Evolutionary conservation across 2,113 vertebrate species (phyloP), one percentile per base, ranked within the genome.

Genomic region (Grantiella picta): DNA sequence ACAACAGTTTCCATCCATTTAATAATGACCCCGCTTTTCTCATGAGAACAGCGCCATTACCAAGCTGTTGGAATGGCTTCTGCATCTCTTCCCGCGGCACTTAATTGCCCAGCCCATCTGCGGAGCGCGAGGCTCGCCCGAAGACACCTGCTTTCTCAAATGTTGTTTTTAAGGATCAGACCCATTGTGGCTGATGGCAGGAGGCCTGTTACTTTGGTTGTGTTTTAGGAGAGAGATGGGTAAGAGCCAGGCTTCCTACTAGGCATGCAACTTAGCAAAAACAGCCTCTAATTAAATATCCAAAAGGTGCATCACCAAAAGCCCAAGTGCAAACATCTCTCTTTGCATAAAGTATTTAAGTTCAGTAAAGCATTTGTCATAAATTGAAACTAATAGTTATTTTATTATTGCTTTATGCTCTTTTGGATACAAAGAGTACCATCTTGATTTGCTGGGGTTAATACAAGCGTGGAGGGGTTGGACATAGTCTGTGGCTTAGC

Each of bases 71-170:
- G 94, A 52, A 59, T 2, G 86, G 96, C 92, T 96, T 75, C 92
- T 6, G 68, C 91, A 81, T 95, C 93, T 95, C 94, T 97, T 98
- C 96, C 97, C 79, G 71, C 89, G 40, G 84, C 64, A 90, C 88
- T 96, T 96, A 96, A 98, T 95, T 12, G 81, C 85, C 92, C 96
- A 40, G 28, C 97, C 97, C 97, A 97, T 98, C 98, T 98, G 98
- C 50, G 18, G 96, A 97, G 94, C 5, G 29, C 2, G 0, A 31
- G 93, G 59, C 94, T 95, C 6, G 54, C 92, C 2, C 25, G 87
- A 88, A 97, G 95, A 97, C 97, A 98, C 98, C 97, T 98, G 97
- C 95, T 97, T 96, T 98, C 95, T 97, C 22, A 83, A 92, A 92
- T 87, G 90, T 83, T 96, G 53, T 96, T 98, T 97, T 94, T 96